Evolutionary conservation across 2,113 vertebrate species (phyloP).

Genomic region (Hepsetus odoe): DNA sequence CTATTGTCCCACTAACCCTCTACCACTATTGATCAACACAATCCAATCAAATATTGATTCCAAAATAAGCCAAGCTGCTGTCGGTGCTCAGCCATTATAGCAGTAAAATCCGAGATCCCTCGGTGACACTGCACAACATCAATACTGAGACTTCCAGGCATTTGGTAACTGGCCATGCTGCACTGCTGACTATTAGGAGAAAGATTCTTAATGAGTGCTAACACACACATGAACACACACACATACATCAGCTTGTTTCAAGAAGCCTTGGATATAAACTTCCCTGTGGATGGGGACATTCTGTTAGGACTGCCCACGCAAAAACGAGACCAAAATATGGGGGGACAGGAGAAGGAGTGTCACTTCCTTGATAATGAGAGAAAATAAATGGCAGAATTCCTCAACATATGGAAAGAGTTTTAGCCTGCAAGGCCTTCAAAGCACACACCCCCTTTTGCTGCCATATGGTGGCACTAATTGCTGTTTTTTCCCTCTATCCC

Average conservation of each 20-base stretch:
- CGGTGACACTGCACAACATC: not conserved
- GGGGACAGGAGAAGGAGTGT: slow-evolving; percentile 52
- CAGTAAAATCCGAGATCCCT: not conserved
- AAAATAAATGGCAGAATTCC: slow-evolving; percentile 72
- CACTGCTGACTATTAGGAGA: not conserved
- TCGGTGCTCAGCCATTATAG: not conserved
- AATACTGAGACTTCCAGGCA: not conserved
- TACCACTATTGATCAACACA: no score
- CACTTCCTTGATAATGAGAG: slow-evolving; percentile 67
- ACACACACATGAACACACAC: not conserved
- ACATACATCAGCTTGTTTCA: not conserved
- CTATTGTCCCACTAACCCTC: not conserved
- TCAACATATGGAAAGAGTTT: slow-evolving; percentile 75
- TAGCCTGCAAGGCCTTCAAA: slow-evolving; percentile 75
- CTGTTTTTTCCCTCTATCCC: slow-evolving; percentile 57
- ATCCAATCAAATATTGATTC: not conserved
- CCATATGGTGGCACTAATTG: slow-evolving; percentile 83
- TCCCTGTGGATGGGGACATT: not conserved
- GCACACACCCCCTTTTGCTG: slow-evolving; percentile 61
- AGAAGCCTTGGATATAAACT: not conserved
- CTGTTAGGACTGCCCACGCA: slow-evolving; percentile 45
- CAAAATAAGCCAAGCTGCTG: not conserved
- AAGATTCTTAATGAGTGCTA: not conserved
- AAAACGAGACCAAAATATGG: slow-evolving; percentile 56
- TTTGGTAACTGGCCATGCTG: not conserved